Evolutionary conservation across 1,140 invertebrate species (phyloP).

Genomic region (Ips typographus): DNA sequence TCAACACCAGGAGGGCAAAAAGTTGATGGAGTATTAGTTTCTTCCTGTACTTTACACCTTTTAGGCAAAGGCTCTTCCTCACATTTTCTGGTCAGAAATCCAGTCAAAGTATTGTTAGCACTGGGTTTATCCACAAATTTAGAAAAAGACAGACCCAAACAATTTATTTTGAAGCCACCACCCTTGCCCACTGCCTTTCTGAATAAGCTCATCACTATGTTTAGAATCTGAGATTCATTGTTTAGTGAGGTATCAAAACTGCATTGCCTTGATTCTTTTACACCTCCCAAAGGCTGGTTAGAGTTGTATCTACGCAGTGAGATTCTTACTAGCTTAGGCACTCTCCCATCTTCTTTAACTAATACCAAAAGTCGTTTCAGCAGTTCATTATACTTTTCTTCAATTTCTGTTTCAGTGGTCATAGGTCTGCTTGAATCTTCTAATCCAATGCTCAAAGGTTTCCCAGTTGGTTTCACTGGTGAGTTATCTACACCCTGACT

Average conservation of each 20-base stretch:
- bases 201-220: constrained; percentile 73
- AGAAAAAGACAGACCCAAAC: constrained; percentile 75
- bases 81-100: constrained; percentile 69
- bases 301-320: constrained; percentile 69
- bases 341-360: constrained; percentile 72
- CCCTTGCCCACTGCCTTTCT: constrained; percentile 69
- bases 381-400: constrained; percentile 65
- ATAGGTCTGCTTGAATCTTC: constrained; percentile 71
- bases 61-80: constrained; percentile 71
- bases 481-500: constrained; percentile 70
- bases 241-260: constrained; percentile 65
- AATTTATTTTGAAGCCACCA: constrained; percentile 74
- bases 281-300: constrained; percentile 58
- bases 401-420: constrained; percentile 68
- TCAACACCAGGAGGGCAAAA: constrained; percentile 61
- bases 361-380: constrained; percentile 68
- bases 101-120: constrained; percentile 65
- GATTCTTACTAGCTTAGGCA: constrained; percentile 71
- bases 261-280: constrained; percentile 72
- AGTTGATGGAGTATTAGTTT: neutral
- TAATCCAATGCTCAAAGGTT: constrained; percentile 69
- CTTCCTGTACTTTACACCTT: constrained; percentile 54
- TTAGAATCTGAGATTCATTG: constrained; percentile 65
- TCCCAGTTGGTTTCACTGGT: constrained; percentile 68
- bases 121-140: constrained; percentile 72